These are phyloP conservation scores for Orthosia incerta DNA, from an alignment of 2,888 invertebrate species.

Conservation along the genomic window DNA sequence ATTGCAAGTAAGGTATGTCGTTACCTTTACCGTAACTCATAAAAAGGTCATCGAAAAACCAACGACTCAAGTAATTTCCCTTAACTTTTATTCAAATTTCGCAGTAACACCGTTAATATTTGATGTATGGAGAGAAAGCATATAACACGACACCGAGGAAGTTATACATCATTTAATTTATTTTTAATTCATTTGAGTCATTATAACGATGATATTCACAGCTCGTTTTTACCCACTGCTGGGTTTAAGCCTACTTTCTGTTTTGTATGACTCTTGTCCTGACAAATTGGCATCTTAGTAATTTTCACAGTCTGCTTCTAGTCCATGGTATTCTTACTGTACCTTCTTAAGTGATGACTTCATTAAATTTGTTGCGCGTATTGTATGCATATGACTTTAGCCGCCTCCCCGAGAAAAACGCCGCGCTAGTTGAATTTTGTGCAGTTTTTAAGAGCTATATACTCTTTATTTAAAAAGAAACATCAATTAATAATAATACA, in stretches of 20 bases:
- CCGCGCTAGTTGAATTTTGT: too few relatives aligned
- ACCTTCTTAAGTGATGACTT: background rate
- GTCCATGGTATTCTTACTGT: background rate
- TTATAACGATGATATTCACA: slow-evolving; percentile 28
- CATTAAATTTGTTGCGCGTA: background rate
- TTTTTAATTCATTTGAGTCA: slow-evolving; percentile 27
- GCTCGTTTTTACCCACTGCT: slow-evolving; percentile 34
- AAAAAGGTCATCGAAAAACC: slow-evolving; percentile 29
- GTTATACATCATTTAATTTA: slow-evolving; percentile 17
- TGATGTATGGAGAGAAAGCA: slow-evolving; percentile 52
- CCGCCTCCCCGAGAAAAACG: too few relatives aligned
- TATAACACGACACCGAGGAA: background rate
- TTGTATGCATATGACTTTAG: too few relatives aligned
- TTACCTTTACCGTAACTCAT: slow-evolving; percentile 20
- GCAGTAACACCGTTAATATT: slow-evolving; percentile 32
- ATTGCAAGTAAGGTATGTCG: background rate
- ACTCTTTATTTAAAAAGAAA: too few relatives aligned
- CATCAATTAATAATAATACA: too few relatives aligned
- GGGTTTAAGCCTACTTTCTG: slow-evolving; percentile 17
- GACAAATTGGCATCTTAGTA: slow-evolving; percentile 21
- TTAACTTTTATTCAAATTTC: slow-evolving; percentile 9
- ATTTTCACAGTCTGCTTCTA: background rate
- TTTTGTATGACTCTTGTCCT: slow-evolving; percentile 1
- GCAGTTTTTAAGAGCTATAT: too few relatives aligned
- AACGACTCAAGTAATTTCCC: slow-evolving; percentile 26